Evolutionary conservation across 2,888 invertebrate species (phyloP).

Genomic region (Nipponacmea schrenckii): DNA sequence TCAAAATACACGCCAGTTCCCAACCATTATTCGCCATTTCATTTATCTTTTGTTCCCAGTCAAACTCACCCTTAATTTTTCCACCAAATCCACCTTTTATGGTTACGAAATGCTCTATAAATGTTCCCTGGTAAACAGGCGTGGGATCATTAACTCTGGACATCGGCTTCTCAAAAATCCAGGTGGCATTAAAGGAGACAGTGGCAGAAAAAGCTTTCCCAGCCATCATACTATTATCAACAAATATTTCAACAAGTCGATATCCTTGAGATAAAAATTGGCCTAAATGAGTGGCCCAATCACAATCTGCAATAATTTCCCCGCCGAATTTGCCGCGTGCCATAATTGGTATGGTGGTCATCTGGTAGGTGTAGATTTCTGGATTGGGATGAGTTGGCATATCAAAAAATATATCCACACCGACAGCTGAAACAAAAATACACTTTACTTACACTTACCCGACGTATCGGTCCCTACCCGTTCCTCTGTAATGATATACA

Average conservation of each 20-base stretch:
- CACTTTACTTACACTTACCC: background rate
- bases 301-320: conserved; percentile 39
- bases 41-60: conserved; percentile 56
- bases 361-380: conserved; percentile 52
- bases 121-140: conserved; percentile 57
- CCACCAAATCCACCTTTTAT: conserved; percentile 38
- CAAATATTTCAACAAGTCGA: conserved; percentile 60
- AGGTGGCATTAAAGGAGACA: conserved; percentile 46
- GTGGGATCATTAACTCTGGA: conserved; percentile 48
- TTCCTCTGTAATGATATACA: too few species aligned
- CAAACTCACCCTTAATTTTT: conserved; percentile 17
- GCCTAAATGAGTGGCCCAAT: conserved; percentile 54
- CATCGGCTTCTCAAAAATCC: conserved; percentile 62
- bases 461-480: too few species aligned
- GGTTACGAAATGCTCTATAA: conserved; percentile 52
- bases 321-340: conserved; percentile 21
- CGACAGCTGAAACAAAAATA: conserved; percentile 45
- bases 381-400: conserved; percentile 43
- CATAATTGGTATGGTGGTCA: conserved; percentile 36
- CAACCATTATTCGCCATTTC: conserved; percentile 60
- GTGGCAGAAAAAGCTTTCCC: conserved; percentile 17
- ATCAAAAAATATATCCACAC: conserved; percentile 62
- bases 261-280: conserved; percentile 56
- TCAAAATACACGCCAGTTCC: conserved; percentile 57
- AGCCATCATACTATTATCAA: conserved; percentile 36